Base-by-base conservation (phyloP, 2,888 invertebrate species). In the Pandemis cinnamomeana region DNA sequence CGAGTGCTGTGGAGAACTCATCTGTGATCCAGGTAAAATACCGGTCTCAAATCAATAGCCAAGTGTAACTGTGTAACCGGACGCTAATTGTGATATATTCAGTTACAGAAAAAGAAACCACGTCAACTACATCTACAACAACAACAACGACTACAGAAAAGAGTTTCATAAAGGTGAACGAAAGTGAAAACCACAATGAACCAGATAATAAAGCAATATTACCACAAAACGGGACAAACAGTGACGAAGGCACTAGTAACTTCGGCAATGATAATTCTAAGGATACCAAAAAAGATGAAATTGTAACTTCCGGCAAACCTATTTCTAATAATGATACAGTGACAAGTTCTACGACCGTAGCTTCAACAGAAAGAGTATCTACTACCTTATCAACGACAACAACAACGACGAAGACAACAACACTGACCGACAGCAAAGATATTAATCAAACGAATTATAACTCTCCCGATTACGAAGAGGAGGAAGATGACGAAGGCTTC, bases 401-500 rank as follows among this genome's bases (percentile, higher is more conserved):
- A 15, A 74, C 75, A 20, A 76, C 69, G 11, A 41, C 58, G 75
- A 64, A 76, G 27, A 77, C 78, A 8, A 77, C 95, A 5, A 86
- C 95, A 7, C 77, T 89, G n/a, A 76, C 87, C 41, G 83, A 87
- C 15, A 79, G 82, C 36, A 90, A 93, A 64, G 82, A 87, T 71
- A 86, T 10, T 10, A 81, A 83, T 61, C 75, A 71, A 7, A 86
- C 80, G 11, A 82, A 81, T 61, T 83, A 81, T 53, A 79, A 82
- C 63, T 83, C 88, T 11, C 80, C 85, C 53, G 91, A 93, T 73
- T 90, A 92, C 71, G 91, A 92, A 55, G 91, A 90, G 42, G 83
- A 86, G 27, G 90, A 91, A 8, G 90, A 94, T 10, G 92, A 92
- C 5, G 94, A 93, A 69, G 95, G 94, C 10, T 95, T 95, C 81